Base-by-base conservation (phyloP, 2,888 invertebrate species). In the Marasmarcha lunaedactyla region DNA sequence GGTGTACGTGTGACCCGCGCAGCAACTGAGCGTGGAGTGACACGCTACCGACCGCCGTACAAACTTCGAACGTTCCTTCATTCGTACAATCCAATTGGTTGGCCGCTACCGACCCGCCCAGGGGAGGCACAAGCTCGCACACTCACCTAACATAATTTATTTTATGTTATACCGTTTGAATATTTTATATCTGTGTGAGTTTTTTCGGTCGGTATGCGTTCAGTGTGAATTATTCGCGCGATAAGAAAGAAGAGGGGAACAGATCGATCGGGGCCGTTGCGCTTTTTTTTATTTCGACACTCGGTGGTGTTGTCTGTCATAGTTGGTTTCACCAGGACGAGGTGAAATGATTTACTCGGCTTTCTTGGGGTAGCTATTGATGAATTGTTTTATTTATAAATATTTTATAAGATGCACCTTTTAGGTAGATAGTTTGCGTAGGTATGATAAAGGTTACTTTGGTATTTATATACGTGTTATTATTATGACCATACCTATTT, bases 141-240 rank as follows among this genome's bases (percentile, higher is more conserved):
- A 55, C 74, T 69, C 79, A 81, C 78, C 81, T 81, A 81, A 81
- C 79, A 81, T 81, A 81, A 81, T 79, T 81, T 81, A 81, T 81
- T 81, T 81, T 81, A 81, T 79, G 78, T 78, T 81, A 81, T 78
- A 81, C 76, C 78, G 79, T 81, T 79, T 81, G 81, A 81, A 81
- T 81, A 81, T 81, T 81, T 81, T 81, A 81, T 81, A 79, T 79
- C 71, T 83, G 81, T 83, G 81, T 79, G 81, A 77, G 81, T 81
- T 83, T 83, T 81, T 83, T 83, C 71, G 71, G 67, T 72, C 71
- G 72, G 72, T 73, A 71, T 70, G 81, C 79, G 79, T 81, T 78
- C 79, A 77, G 79, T 83, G 81, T 81, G 81, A 81, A 83, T 81
- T 79, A 83, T 81, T 79, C 68, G 79, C 79, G 76, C 78, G 81